Conservation (phyloP, 2,888 invertebrate species). For the Sesamia inferens region DNA sequence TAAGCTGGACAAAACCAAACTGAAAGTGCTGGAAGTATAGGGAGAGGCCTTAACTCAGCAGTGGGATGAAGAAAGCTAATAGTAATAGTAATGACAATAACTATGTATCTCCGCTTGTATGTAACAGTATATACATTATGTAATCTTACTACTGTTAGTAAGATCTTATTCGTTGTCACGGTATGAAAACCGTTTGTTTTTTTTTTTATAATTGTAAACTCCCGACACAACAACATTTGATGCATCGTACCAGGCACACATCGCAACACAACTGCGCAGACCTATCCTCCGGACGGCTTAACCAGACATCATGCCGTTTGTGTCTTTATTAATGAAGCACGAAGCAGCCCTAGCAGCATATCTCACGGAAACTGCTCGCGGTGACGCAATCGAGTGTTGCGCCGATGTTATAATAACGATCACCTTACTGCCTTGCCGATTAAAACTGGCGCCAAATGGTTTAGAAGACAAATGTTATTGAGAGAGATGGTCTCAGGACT, state of each 20-base stretch:
- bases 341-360: slow-evolving; percentile 57
- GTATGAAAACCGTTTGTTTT: neutral
- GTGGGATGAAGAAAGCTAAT: too few relatives aligned
- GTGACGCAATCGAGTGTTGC: slow-evolving; percentile 64
- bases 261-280: too few relatives aligned
- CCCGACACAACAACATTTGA: too few relatives aligned
- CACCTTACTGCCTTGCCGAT: slow-evolving; percentile 57
- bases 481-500: neutral
- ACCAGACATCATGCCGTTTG: too few relatives aligned
- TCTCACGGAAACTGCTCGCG: slow-evolving; percentile 58
- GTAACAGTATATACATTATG: too few relatives aligned
- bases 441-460: slow-evolving; percentile 48
- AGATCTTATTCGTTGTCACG: neutral
- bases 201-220: too few relatives aligned
- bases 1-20: too few relatives aligned
- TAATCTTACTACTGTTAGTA: neutral
- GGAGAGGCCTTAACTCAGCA: too few relatives aligned
- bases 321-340: neutral
- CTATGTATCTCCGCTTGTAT: neutral
- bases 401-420: slow-evolving; percentile 63
- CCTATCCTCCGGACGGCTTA: too few relatives aligned
- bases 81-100: too few relatives aligned
- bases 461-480: slow-evolving; percentile 10
- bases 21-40: too few relatives aligned
- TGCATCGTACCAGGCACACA: too few relatives aligned